Evolutionary conservation across 2,113 vertebrate genomes (phyloP), one percentile per base, ranked within the genome.

Genomic region (Upupa epops): DNA sequence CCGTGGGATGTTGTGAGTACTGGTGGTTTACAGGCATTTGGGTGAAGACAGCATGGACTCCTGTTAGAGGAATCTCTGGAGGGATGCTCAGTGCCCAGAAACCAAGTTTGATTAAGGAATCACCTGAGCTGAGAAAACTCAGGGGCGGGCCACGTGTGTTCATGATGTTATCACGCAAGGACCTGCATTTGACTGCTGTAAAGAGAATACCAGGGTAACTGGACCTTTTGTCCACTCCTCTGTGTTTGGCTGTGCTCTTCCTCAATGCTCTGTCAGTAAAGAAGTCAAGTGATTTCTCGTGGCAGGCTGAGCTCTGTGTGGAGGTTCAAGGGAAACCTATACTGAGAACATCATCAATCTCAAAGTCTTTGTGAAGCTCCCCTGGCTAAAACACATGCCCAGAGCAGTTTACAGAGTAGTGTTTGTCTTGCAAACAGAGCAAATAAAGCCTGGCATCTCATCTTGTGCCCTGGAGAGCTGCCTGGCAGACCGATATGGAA

Each of bases 21-120:
- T 54, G 37, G 17, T 3, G 2, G 4, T 69, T 89, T 52, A 32
- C 17, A 29, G 29, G 42, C 46, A 32, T 58, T 72, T 72, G 40
- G 7, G 9, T 54, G 42, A 85, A 58, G 51, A 32, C 6, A 28
- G 5, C 28, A 32, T 36, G n/a, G 71, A 48, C 1, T 64, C 36
- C 2, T 0, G 1, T 7, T 31, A 54, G 25, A 29, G 29, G 64
- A 34, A 56, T 24, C 34, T 40, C 17, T 1, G 3, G 51, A 92
- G 28, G 32, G 55, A 25, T 37, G 52, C 40, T 90, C 75, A 31
- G 32, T 37, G 32, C 17, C 25, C 42, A 70, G 69, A 83, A 91
- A 36, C 17, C 21, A 61, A 5, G 20, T 29, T 31, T 73, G 25
- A 22, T 56, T 78, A 34, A 69, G 58, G 65, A 89, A 45, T 55